Evolutionary conservation across 2,888 invertebrate species (phyloP), one percentile per base, ranked within the genome.

Genomic region (Gibbula magus): DNA sequence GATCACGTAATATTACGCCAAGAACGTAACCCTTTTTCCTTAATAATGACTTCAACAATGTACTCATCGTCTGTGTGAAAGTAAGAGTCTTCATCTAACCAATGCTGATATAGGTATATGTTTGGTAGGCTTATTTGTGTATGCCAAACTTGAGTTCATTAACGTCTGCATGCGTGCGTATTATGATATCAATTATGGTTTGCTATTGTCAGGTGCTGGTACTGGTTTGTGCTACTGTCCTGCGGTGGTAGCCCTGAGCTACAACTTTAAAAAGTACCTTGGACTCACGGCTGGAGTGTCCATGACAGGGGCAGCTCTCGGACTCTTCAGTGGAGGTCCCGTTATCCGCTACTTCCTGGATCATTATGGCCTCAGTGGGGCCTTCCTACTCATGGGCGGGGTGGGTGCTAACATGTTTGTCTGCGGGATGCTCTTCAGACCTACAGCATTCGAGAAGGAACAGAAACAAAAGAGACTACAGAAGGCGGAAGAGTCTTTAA

Each of bases 351-450:
- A 32, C 45, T 22, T 78, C 22, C 16, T 61, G 16, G 78, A 78
- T n/a, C 32, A 25, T 18, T 78, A 70, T 70, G 78, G 78, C 29
- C 61, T 56, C 66, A 29, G 78, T 13, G 78, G 78, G 29, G 67
- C 61, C 20, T 78, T 78, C 52, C 70, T 78, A 16, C 51, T 78
- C 18, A 29, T 78, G 70, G 78, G 78, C 32, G 78, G 67, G 10
- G 22, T 78, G 5, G 52, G 61, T 32, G 20, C 66, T n/a, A 29
- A 78, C 70, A 70, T 70, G 32, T 78, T 45, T 18, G 45, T 67
- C 16, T 70, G 61, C 18, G 78, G 70, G 2, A 61, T 61, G 29
- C 18, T 78, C 25, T 70, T 45, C 16, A 22, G 52, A 1, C 78
- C 78, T 5, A 39, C 67, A 20, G 18, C 20, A 4, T 7, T 67